A percentile compares a stretch with the other conserved stretches of the same genome.
phyloP scores from a whole-genome alignment of 2,113 vertebrate genomes.

The Limanda limanda region DNA sequence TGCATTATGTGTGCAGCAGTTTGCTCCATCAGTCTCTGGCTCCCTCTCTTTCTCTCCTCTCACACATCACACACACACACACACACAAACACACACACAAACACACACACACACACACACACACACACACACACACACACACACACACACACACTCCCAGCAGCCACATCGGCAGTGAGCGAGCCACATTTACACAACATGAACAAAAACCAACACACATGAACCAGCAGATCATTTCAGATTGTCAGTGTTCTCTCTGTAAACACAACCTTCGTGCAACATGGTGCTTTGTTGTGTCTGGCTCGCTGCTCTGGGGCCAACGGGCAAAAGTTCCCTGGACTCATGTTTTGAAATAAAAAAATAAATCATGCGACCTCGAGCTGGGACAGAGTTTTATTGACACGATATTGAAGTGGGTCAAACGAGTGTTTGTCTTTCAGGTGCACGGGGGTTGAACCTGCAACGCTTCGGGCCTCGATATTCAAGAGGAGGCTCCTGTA shows the following conservation, averaged over 20 bases:
- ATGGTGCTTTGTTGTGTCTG: conserved; percentile 24
- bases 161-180: too few species aligned
- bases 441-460: neutral
- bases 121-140: neutral
- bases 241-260: neutral
- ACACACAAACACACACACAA: neutral
- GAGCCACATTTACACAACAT: neutral
- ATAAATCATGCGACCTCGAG: conserved; percentile 9
- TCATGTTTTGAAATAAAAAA: neutral
- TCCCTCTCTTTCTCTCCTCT: neutral
- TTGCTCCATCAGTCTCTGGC: conserved; percentile 3
- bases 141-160: conserved; percentile 5
- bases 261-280: neutral
- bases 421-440: conserved; percentile 21
- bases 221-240: neutral
- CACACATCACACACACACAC: neutral
- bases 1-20: conserved; percentile 31
- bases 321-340: conserved; percentile 27
- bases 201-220: conserved; percentile 12
- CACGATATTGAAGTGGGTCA: conserved; percentile 30
- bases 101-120: conserved; percentile 2
- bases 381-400: conserved; percentile 17
- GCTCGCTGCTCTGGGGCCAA: conserved; percentile 17
- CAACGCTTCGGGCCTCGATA: conserved; percentile 11
- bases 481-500: neutral